Base-by-base conservation (phyloP, 2,113 vertebrate species). In the Microtus oregoni region DNA sequence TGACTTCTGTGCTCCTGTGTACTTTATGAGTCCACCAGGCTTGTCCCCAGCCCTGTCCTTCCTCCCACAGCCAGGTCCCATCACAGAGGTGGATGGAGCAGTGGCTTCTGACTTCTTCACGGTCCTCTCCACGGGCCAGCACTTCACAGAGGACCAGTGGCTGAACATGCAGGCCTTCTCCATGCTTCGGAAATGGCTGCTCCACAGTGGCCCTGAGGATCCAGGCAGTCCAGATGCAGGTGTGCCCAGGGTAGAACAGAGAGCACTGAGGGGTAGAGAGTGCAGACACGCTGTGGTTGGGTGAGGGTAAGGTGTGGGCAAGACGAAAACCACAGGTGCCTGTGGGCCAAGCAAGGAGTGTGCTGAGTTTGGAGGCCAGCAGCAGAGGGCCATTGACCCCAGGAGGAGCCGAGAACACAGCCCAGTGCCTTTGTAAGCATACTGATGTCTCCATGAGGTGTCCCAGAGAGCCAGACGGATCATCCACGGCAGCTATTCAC, bases 61-160 rank as follows among this genome's bases (percentile, higher is more conserved):
- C 92, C 76, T 81, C 95, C 97, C 2, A 0, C 97, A 99, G 99
- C 99, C 99, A 1, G 98, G 98, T 73, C 99, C 99, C 0, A 91
- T 99, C 96, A 99, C 98, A 0, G 99, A 99, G 98, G 98, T 99
- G 96, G 99, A 99, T 0, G 99, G 99, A 17, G 97, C 99, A 0
- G 97, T 99, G 55, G 99, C 99, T 2, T 99, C 99, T 1, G 99
- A 99, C 92, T 99, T 99, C 98, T 99, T 99, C 98, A 99, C 99
- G 0, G 99, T 99, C 89, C 98, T 99, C n/a, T 99, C 99, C 22
- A 98, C 99, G 76, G 99, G 99, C 41, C 99, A 99, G 97, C 97
- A 98, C 97, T 99, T 99, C 98, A 99, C 99, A 0, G 99, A 99
- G 79, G 99, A 99, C 98, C 99, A 99, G 96, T 99, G 99, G 99